Percentiles rank a stretch among this genome's conserved stretches.
Conservation (phyloP, 2,797 vertebrate genomes). For the Pristis pectinata region DNA sequence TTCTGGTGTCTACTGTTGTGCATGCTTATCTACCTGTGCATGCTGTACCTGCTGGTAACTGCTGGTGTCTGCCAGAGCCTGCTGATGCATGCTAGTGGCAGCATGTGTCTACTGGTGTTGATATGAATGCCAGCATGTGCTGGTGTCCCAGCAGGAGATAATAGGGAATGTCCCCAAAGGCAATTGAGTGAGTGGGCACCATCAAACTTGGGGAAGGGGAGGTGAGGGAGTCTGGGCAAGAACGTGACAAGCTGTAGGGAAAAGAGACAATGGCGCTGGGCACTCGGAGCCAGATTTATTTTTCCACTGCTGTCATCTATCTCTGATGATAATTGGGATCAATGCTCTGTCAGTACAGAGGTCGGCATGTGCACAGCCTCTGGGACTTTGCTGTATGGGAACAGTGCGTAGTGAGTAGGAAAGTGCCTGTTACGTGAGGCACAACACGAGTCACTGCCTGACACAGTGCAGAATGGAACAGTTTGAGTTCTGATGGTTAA, state of each 20-base stretch:
- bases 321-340: neutral
- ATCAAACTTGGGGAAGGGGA: neutral
- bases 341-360: neutral
- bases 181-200: too few species aligned
- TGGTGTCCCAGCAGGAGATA: neutral
- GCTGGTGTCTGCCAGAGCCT: neutral
- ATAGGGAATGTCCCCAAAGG: neutral
- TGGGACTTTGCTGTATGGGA: neutral
- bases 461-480: too few species aligned
- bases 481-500: too few species aligned
- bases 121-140: neutral
- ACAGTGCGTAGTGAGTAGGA: too few species aligned
- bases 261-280: too few species aligned
- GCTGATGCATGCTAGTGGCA: neutral
- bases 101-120: neutral
- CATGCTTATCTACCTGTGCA: too few species aligned
- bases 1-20: too few species aligned
- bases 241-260: neutral
- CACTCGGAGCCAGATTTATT: neutral
- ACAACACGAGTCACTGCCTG: too few species aligned
- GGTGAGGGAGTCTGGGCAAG: neutral
- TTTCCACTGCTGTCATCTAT: neutral
- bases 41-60: too few species aligned
- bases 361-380: neutral
- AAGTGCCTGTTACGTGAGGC: too few species aligned